Percentiles rank a stretch among this genome's conserved stretches.
phyloP scores from a whole-genome alignment of 2,113 vertebrate species.

The Columba livia region DNA sequence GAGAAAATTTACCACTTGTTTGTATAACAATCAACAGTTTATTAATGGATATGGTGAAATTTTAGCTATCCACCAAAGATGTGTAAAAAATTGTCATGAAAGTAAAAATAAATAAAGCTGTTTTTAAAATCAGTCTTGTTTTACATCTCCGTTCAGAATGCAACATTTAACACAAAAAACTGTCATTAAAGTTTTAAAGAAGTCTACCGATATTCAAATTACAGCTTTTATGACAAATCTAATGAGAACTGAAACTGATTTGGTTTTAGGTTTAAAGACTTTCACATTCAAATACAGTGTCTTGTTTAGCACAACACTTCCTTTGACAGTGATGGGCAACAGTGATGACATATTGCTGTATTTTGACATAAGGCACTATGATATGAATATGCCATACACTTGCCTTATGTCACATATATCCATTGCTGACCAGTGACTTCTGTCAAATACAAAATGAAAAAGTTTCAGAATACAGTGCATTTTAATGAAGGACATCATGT shows the following conservation, averaged over 20 bases:
- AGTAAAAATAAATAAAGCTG: conserved; percentile 82
- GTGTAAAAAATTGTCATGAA: conserved; percentile 75
- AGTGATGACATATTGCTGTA: conserved; percentile 68
- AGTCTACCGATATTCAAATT: conserved; percentile 65
- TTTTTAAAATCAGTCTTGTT: conserved; percentile 73
- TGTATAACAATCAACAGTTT: conserved; percentile 76
- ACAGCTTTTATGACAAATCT: conserved; percentile 66
- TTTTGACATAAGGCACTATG: conserved; percentile 79
- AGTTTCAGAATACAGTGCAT: conserved; percentile 74
- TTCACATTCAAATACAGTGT: conserved; percentile 72
- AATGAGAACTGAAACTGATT: conserved; percentile 69
- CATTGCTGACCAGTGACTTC: conserved; percentile 72
- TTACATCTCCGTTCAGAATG: conserved; percentile 67
- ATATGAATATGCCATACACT: conserved; percentile 74
- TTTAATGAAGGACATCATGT: conserved; percentile 76
- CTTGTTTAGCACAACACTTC: conserved; percentile 50
- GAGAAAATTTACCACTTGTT: conserved; percentile 54
- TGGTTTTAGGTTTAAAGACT: conserved; percentile 70
- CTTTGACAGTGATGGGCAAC: conserved; percentile 60
- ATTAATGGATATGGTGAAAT: conserved; percentile 74
- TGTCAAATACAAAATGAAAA: conserved; percentile 72
- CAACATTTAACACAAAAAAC: conserved; percentile 69
- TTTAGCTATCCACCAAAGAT: conserved; percentile 72
- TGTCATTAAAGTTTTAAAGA: conserved; percentile 67
- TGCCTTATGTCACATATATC: conserved; percentile 71